Evolutionary conservation across 2,113 vertebrate genomes (phyloP).

Genomic region (Tor tambroides): DNA sequence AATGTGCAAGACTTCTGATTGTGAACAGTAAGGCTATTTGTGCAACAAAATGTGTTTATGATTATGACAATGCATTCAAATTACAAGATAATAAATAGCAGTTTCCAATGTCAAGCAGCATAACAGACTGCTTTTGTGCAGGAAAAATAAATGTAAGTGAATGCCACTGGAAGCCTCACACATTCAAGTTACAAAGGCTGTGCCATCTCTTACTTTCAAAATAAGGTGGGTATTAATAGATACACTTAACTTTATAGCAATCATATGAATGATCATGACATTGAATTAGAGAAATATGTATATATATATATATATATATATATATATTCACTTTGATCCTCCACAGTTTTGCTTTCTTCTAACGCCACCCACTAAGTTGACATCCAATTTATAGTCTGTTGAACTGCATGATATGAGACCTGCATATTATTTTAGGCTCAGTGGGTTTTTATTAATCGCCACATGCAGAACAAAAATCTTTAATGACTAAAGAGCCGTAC

Average conservation of each 20-base stretch:
- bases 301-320: too few species aligned
- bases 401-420: not conserved
- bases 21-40: too few species aligned
- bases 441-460: not conserved
- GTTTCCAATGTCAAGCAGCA: too few species aligned
- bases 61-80: too few species aligned
- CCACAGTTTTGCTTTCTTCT: not conserved
- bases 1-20: too few species aligned
- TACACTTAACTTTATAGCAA: not conserved
- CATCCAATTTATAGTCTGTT: not conserved
- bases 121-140: too few species aligned
- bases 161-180: too few species aligned
- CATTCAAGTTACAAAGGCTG: too few species aligned
- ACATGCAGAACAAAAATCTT: not conserved
- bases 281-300: not conserved
- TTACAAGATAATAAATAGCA: too few species aligned
- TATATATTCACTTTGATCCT: not conserved
- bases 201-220: too few species aligned
- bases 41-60: too few species aligned
- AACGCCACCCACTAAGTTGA: not conserved
- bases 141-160: too few species aligned
- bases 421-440: not conserved
- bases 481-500: not conserved
- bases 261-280: not conserved
- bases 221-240: not conserved